Evolutionary conservation across 2,888 invertebrate genomes (phyloP), one percentile per base, ranked within the genome.

Genomic region (Pecten maximus): DNA sequence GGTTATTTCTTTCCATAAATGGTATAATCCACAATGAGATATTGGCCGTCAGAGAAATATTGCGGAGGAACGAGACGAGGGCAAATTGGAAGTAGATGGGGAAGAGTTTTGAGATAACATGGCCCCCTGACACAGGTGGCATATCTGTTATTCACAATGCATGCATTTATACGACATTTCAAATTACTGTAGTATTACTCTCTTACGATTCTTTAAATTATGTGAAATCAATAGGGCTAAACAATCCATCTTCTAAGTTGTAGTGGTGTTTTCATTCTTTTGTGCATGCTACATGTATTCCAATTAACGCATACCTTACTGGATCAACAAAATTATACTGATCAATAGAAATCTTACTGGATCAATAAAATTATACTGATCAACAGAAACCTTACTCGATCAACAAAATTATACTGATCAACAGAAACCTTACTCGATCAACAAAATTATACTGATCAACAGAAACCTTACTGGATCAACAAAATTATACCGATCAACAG

Each of bases 1-100:
- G 35, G 74, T 74, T 28, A 74, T 74, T 74, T 74, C 35, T 74
- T 19, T 74, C 74, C 74, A 74, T 74, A 74, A 74, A 74, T 74
- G 74, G 74, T 35, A 74, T 74, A 74, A 74, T 74, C 74, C 74
- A 74, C 74, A 74, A 74, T 74, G 74, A 74, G 74, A 74, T 74
- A 74, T 74, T 15, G 28, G 74, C 74, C 74, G 35, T 74, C 74
- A 35, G 74, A 74, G 74, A 74, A 74, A 74, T 74, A 74, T 74
- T 35, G 35, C 74, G 28, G 74, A 35, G 74, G 6, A 35, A 35
- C 12, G 15, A 74, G 74, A 28, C 15, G 74, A 35, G 74, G 35
- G 35, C 74, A 74, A 74, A 74, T 74, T 74, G 74, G 74, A 28
- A 35, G 74, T 74, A 74, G 74, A 74, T 74, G 74, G 74, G 35